phyloP scores from a whole-genome alignment of 2,888 invertebrate genomes.

The Rosalia funebris region DNA sequence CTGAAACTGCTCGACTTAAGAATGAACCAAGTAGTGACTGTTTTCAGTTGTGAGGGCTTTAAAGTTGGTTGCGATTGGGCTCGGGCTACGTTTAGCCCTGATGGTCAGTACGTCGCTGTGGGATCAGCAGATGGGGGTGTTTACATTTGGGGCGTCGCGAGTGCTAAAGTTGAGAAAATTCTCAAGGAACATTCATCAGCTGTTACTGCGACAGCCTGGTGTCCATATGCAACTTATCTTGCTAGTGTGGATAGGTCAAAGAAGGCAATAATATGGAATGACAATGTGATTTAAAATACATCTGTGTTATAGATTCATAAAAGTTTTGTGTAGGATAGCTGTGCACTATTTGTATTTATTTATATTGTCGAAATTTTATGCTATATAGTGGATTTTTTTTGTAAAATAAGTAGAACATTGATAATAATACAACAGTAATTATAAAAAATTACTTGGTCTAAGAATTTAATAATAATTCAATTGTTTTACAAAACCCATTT shows the following conservation, averaged over 20 bases:
- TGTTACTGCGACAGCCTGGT: slow-evolving; percentile 90
- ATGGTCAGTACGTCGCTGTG: slow-evolving; percentile 87
- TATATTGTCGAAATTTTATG: background rate
- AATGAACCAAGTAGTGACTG: slow-evolving; percentile 90
- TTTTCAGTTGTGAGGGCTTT: slow-evolving; percentile 93
- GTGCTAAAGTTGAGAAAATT: slow-evolving; percentile 78
- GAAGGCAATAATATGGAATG: slow-evolving; percentile 79
- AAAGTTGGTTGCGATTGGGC: slow-evolving; percentile 96
- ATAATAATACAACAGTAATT: too few species aligned
- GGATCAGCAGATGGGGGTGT: slow-evolving; percentile 93
- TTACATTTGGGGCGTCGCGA: slow-evolving; percentile 89
- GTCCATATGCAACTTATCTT: slow-evolving; percentile 81
- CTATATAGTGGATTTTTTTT: slow-evolving; percentile 5
- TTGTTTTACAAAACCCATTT: too few species aligned
- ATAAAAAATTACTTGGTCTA: too few species aligned
- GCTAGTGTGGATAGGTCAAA: slow-evolving; percentile 87
- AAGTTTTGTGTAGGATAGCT: background rate
- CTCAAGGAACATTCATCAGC: slow-evolving; percentile 86
- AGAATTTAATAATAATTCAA: too few species aligned
- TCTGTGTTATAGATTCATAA: background rate
- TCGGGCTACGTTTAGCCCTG: slow-evolving; percentile 91
- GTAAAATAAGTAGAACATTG: too few species aligned
- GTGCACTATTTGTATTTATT: slow-evolving; percentile 4
- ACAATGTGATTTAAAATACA: slow-evolving; percentile 24
- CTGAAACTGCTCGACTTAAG: slow-evolving; percentile 93